Conservation (phyloP, 2,113 vertebrate genomes). For the Osmerus mordax region DNA sequence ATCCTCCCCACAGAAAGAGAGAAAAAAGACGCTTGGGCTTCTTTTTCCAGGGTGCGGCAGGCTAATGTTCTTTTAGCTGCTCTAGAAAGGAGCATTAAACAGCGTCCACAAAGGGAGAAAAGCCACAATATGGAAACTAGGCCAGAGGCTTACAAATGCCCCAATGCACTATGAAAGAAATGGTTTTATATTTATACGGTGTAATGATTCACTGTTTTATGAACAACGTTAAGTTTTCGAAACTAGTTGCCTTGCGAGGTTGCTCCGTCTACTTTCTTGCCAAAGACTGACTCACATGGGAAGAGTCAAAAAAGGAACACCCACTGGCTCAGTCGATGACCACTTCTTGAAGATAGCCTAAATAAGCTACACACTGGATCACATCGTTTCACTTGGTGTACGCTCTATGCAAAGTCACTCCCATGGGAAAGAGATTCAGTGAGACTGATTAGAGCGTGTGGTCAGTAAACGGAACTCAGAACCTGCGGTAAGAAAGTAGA, state of each 20-base stretch:
- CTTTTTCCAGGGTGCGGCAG: slow-evolving; percentile 8
- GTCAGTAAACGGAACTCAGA: not conserved
- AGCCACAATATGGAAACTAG: not conserved
- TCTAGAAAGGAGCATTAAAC: not conserved
- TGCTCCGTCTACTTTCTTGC: not conserved
- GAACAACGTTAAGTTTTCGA: not conserved
- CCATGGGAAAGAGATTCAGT: not conserved
- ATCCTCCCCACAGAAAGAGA: slow-evolving; percentile 13
- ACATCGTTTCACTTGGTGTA: not conserved
- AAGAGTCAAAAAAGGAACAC: not conserved
- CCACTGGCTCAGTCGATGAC: not conserved
- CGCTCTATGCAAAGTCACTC: not conserved
- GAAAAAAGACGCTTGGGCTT: slow-evolving; percentile 5
- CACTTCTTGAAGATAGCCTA: not conserved
- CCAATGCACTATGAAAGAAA: no score
- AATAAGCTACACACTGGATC: not conserved
- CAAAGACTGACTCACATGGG: not conserved
- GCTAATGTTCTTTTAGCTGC: not conserved
- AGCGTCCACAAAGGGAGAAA: not conserved
- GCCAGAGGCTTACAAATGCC: not conserved
- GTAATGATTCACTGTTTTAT: no score
- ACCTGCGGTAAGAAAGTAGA: not conserved
- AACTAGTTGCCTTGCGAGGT: not conserved
- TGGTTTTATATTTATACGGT: no score
- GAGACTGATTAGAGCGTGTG: not conserved